phyloP scores from a whole-genome alignment of 2,113 vertebrate species.

The Cyanocitta stelleri region DNA sequence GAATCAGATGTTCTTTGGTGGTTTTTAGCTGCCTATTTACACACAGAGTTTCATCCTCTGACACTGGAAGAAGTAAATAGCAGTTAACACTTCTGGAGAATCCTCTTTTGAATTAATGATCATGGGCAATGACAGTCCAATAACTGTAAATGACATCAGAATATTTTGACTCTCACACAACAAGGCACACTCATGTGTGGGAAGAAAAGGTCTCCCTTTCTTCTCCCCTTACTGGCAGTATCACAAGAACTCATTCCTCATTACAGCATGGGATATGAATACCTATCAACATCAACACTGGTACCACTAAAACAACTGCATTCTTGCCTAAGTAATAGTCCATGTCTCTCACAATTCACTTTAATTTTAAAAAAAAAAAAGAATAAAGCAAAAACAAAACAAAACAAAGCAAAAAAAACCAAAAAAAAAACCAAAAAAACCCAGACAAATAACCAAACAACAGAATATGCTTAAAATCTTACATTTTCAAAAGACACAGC shows the following conservation, averaged over 20 bases:
- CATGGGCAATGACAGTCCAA: background rate
- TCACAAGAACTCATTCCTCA: background rate
- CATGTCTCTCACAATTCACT: background rate
- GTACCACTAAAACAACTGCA: background rate
- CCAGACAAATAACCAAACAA: background rate
- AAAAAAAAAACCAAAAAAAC: background rate
- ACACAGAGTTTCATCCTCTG: constrained; percentile 2
- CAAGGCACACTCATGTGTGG: fast-evolving
- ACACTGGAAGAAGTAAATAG: background rate
- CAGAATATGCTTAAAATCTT: background rate
- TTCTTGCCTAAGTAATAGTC: background rate
- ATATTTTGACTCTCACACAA: background rate
- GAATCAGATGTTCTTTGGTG: background rate
- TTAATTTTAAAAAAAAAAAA: background rate
- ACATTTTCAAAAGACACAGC: background rate
- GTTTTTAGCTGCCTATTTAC: background rate
- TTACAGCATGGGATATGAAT: background rate
- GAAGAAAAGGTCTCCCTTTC: background rate
- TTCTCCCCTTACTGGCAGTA: background rate
- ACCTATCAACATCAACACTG: fast-evolving
- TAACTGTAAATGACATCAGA: background rate
- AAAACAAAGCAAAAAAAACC: background rate
- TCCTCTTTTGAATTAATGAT: background rate
- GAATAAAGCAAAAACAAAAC: background rate
- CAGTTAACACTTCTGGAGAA: background rate